Conservation (phyloP, 2,797 vertebrate genomes). For the Knipowitschia caucasica region DNA sequence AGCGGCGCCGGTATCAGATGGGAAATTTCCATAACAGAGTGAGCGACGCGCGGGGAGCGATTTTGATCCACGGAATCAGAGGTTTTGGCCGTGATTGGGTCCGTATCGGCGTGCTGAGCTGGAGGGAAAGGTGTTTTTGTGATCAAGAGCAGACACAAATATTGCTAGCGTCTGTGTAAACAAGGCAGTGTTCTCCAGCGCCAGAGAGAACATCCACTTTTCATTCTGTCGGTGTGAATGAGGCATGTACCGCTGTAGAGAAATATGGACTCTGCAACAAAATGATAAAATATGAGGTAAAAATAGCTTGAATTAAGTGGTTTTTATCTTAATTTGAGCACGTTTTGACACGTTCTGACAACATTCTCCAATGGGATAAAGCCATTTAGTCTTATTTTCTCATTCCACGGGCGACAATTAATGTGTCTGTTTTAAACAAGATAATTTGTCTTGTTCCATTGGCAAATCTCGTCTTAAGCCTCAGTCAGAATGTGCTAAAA, state of each 20-base stretch:
- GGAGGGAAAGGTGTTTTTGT: conserved; percentile 30
- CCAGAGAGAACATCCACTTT: conserved; percentile 36
- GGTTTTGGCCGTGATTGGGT: conserved; percentile 40
- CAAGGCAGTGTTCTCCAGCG: conserved; percentile 17
- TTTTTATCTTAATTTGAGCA: too few species aligned
- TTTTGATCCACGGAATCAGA: conserved; percentile 52
- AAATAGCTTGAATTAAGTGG: too few species aligned
- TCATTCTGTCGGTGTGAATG: conserved; percentile 7
- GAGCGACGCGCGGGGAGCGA: conserved; percentile 44
- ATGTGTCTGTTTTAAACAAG: too few species aligned
- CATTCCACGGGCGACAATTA: too few species aligned
- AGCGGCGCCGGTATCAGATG: conserved; percentile 56
- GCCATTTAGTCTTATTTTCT: too few species aligned
- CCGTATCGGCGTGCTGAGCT: conserved; percentile 17
- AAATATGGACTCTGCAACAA: too few species aligned
- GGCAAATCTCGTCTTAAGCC: too few species aligned
- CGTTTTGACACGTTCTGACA: too few species aligned
- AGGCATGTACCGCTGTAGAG: background rate
- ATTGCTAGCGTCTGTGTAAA: conserved; percentile 28
- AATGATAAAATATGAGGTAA: too few species aligned
- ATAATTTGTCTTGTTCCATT: too few species aligned
- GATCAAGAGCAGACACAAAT: conserved; percentile 38
- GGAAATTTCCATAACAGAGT: conserved; percentile 65
- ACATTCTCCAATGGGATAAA: too few species aligned
- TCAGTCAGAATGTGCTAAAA: too few species aligned